phyloP scores from a whole-genome alignment of 2,113 vertebrate genomes.

The Rhynchomys soricoides region DNA sequence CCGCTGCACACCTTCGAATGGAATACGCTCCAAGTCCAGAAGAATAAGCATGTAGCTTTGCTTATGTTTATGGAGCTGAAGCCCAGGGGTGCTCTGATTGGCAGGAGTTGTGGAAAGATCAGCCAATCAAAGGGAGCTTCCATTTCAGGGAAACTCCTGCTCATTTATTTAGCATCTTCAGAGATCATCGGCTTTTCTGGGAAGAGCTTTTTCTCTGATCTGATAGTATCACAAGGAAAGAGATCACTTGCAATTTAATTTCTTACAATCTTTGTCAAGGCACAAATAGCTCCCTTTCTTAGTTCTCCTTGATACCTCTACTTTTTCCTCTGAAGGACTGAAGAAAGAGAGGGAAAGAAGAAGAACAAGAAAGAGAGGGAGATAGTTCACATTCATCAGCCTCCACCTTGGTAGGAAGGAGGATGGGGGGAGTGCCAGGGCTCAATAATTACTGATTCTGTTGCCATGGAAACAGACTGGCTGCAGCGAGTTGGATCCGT shows the following conservation, averaged over 20 bases:
- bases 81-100: conserved; percentile 90
- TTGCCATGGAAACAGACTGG: conserved; percentile 98
- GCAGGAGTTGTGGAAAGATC: conserved; percentile 83
- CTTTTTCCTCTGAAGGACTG: conserved; percentile 30
- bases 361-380: conserved; percentile 33
- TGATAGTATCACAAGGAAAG: conserved; percentile 63
- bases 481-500: conserved; percentile 92
- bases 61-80: conserved; percentile 93
- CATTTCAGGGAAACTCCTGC: conserved; percentile 89
- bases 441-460: conserved; percentile 94
- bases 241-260: conserved; percentile 35
- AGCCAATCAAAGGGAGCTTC: conserved; percentile 90
- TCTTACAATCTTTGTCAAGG: neutral
- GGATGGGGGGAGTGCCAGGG: conserved; percentile 79
- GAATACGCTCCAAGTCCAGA: conserved; percentile 77
- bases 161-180: conserved; percentile 87
- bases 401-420: conserved; percentile 89
- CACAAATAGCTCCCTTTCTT: neutral
- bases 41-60: conserved; percentile 86
- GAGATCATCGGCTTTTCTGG: conserved; percentile 80
- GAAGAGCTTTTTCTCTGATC: conserved; percentile 77
- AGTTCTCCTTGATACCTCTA: neutral
- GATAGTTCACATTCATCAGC: conserved; percentile 82
- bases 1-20: conserved; percentile 83
- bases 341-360: neutral